These are phyloP conservation scores for Telmatochromis bifrenatus DNA, from an alignment of 2,113 vertebrate genomes.

Conservation along the genomic window DNA sequence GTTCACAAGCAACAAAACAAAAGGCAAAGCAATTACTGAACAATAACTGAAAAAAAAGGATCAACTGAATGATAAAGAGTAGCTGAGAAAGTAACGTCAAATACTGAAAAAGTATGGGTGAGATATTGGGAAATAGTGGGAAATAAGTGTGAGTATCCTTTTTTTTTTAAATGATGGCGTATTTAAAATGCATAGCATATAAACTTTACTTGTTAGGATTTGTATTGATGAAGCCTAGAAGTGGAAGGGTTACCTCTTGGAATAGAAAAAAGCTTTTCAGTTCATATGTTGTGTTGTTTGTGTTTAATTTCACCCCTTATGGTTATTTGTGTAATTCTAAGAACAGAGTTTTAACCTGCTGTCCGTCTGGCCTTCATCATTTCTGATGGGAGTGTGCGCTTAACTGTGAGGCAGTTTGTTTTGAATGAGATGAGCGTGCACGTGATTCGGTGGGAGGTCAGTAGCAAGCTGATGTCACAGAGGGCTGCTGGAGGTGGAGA, in stretches of 20 bases:
- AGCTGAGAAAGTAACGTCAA: fast-evolving
- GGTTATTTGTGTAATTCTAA: neutral
- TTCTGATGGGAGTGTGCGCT: neutral
- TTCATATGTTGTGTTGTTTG: fast-evolving
- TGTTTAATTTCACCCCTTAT: fast-evolving
- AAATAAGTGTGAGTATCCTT: neutral
- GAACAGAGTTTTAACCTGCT: neutral
- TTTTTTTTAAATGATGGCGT: fast-evolving
- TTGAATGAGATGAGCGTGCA: neutral
- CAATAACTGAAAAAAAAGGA: neutral
- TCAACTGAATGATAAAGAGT: neutral
- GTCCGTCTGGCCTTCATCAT: neutral
- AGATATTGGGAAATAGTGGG: neutral
- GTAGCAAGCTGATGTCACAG: constrained; percentile 11
- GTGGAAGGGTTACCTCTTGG: neutral
- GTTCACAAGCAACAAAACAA: neutral
- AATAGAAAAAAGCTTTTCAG: fast-evolving
- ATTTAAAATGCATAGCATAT: neutral
- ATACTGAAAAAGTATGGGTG: neutral
- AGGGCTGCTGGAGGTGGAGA: constrained; percentile 24
- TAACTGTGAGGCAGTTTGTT: neutral
- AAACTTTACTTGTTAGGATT: neutral
- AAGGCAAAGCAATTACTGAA: neutral
- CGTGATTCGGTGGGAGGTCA: constrained; percentile 15
- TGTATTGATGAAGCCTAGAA: neutral